Evolutionary conservation across 2,797 vertebrate species (phyloP).

Genomic region (Peromyscus aztecus): DNA sequence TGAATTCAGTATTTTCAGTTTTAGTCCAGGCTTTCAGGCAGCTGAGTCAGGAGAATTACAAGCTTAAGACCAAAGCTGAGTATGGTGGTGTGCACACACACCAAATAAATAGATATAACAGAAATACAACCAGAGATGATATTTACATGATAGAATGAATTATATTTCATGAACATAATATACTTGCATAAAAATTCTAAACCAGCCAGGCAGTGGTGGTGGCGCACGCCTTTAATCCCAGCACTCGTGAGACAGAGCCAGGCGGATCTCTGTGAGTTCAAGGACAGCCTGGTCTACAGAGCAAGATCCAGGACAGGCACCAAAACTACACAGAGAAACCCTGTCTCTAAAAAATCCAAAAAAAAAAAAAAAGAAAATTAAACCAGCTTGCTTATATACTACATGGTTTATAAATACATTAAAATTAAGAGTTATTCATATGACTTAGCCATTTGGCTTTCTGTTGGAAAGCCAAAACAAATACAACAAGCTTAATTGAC

Average conservation of each 20-base stretch:
- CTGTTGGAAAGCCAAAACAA: slow-evolving; percentile 10
- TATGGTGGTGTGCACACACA: background rate
- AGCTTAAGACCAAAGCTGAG: background rate
- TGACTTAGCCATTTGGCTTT: background rate
- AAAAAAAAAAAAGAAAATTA: background rate
- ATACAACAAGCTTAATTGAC: slow-evolving; percentile 16
- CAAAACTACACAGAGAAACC: too few relatives aligned
- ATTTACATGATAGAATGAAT: background rate
- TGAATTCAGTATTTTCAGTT: slow-evolving; percentile 31
- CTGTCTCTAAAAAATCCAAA: too few relatives aligned
- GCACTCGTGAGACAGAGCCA: too few relatives aligned
- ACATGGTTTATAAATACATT: background rate
- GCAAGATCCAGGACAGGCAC: too few relatives aligned
- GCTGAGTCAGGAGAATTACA: background rate
- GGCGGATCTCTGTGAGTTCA: too few relatives aligned
- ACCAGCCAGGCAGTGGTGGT: too few relatives aligned
- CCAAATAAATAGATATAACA: background rate
- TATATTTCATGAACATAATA: background rate
- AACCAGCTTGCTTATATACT: background rate
- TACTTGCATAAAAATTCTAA: background rate
- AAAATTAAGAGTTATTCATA: background rate
- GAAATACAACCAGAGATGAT: background rate
- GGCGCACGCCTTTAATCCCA: too few relatives aligned
- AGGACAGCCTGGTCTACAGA: too few relatives aligned
- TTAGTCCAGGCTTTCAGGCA: background rate